Percentiles rank a stretch among this genome's conserved stretches.
Evolutionary conservation across 1,140 invertebrate species (phyloP).

Genomic region (Mizuhopecten yessoensis): DNA sequence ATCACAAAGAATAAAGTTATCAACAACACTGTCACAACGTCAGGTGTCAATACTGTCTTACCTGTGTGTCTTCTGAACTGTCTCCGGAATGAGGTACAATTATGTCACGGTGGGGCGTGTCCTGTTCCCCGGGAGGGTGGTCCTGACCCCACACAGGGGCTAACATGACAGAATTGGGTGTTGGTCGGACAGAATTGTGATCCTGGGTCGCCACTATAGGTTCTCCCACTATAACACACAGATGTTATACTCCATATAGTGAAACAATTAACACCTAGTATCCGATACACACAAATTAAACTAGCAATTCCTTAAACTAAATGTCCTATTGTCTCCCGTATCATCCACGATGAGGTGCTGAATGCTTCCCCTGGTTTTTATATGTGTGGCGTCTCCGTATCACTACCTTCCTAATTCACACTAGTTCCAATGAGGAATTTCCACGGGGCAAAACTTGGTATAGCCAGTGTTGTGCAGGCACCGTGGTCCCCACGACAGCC

Average conservation of each 20-base stretch:
- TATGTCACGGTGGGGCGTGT: not conserved
- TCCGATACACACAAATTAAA: not conserved
- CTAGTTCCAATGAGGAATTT: not conserved
- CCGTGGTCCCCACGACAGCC: not conserved
- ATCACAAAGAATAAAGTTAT: no score
- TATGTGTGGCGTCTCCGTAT: not conserved
- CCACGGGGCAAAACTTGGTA: conserved; percentile 32
- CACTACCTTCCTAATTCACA: not conserved
- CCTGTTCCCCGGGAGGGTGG: not conserved
- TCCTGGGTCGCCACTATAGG: not conserved
- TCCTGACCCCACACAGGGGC: not conserved
- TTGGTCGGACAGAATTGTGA: not conserved
- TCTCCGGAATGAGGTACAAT: no score
- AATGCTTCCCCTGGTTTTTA: not conserved
- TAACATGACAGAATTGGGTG: not conserved
- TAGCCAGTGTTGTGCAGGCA: not conserved
- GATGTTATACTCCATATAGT: not conserved
- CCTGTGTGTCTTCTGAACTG: not conserved
- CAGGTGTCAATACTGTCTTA: not conserved
- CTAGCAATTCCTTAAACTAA: not conserved
- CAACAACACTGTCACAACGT: no score
- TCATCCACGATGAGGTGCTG: not conserved
- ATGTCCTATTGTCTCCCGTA: not conserved
- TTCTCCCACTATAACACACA: conserved; percentile 3
- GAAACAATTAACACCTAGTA: not conserved